Percentiles rank a stretch among this genome's conserved stretches.
These are phyloP conservation scores for Crioceris asparagi DNA, from an alignment of 2,888 invertebrate genomes.

Conservation along the genomic window DNA sequence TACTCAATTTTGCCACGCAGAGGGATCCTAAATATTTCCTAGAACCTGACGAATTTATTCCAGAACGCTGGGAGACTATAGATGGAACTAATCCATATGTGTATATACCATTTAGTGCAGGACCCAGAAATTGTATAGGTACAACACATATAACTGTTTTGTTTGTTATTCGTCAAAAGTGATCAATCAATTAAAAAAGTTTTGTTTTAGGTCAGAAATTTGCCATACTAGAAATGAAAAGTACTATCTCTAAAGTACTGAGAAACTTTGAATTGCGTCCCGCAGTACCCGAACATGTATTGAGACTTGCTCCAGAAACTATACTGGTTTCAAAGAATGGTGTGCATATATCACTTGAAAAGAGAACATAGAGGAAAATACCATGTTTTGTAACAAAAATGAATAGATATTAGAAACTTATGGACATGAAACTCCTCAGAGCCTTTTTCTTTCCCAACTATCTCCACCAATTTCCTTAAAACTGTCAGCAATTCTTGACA, in stretches of 20 bases:
- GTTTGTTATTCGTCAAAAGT: no score
- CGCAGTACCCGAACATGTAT: constrained; percentile 7
- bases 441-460: no score
- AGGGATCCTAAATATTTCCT: constrained; percentile 13
- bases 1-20: constrained; percentile 6
- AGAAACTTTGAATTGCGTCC: constrained; percentile 36
- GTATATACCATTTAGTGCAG: constrained; percentile 10
- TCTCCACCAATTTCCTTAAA: no score
- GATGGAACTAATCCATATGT: constrained; percentile 17
- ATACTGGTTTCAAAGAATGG: constrained; percentile 12
- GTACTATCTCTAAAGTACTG: constrained; percentile 41
- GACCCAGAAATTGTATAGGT: no score
- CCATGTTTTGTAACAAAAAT: no score
- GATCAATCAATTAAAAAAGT: no score
- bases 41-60: constrained; percentile 14
- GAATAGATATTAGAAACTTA: no score
- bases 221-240: constrained; percentile 45
- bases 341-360: constrained; percentile 6
- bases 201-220: constrained; percentile 37
- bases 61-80: constrained; percentile 10
- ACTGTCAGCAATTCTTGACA: no score
- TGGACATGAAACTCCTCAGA: no score
- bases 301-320: constrained; percentile 10
- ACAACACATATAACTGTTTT: no score
- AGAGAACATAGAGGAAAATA: constrained; percentile 6